Evolutionary conservation across 2,797 vertebrate genomes (phyloP).

Genomic region (Clarias laeviceps): DNA sequence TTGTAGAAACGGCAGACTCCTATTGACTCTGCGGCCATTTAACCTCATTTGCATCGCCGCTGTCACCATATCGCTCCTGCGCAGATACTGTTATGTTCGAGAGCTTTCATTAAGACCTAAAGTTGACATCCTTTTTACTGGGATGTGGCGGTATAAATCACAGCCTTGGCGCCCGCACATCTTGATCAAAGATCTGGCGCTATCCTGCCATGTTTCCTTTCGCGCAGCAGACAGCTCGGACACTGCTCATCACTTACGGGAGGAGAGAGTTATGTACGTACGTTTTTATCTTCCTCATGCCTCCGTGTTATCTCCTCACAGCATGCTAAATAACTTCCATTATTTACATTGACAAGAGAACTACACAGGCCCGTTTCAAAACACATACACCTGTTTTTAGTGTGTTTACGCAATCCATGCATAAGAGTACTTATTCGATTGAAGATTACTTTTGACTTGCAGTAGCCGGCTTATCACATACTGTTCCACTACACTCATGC

Average conservation of each 20-base stretch:
- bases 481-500: neutral
- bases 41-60: conserved; percentile 81
- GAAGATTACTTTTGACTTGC: neutral
- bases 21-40: conserved; percentile 76
- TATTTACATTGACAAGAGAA: conserved; percentile 47
- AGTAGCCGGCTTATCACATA: neutral
- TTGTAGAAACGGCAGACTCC: conserved; percentile 62
- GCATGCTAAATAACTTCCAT: conserved; percentile 47
- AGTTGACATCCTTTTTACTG: conserved; percentile 75
- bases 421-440: neutral
- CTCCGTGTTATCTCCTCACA: conserved; percentile 62
- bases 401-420: neutral
- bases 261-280: conserved; percentile 77
- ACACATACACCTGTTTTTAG: neutral
- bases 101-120: conserved; percentile 78
- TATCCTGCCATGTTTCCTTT: conserved; percentile 77
- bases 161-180: conserved; percentile 72
- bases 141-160: conserved; percentile 76
- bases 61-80: conserved; percentile 76
- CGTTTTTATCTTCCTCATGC: conserved; percentile 69
- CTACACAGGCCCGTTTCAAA: neutral
- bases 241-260: conserved; percentile 75
- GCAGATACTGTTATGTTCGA: conserved; percentile 70
- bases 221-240: conserved; percentile 74
- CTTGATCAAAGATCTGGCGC: conserved; percentile 79